Percentiles rank a stretch among this genome's conserved stretches.
Evolutionary conservation across 2,797 vertebrate genomes (phyloP).

Genomic region (Eulemur rubriventer): DNA sequence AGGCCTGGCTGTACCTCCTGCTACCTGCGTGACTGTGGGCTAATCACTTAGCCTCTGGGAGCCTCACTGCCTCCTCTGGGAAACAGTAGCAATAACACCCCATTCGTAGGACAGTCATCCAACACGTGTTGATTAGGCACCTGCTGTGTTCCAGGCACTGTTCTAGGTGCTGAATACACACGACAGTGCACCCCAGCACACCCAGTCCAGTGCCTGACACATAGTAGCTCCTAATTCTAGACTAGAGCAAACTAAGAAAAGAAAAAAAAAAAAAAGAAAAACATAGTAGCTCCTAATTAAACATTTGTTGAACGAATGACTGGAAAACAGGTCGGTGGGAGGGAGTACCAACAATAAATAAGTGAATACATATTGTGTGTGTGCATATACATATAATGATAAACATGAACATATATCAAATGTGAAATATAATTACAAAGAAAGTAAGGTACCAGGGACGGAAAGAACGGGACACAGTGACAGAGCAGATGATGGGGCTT

Average conservation of each 20-base stretch:
- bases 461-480: not conserved
- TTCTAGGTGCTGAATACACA: not conserved
- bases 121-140: fast-evolving
- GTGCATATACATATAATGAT: not conserved
- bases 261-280: too few species aligned
- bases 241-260: too few species aligned
- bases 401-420: not conserved
- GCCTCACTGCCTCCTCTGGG: not conserved
- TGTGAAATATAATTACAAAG: not conserved
- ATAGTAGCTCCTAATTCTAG: not conserved
- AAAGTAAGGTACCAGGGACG: not conserved
- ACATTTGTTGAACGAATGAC: not conserved
- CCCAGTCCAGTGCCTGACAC: not conserved
- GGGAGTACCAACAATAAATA: not conserved
- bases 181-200: too few species aligned
- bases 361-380: not conserved
- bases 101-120: not conserved
- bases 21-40: not conserved
- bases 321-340: not conserved
- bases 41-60: not conserved
- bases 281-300: not conserved
- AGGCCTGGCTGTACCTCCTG: not conserved
- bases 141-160: not conserved
- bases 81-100: not conserved
- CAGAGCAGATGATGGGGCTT: not conserved